A percentile compares a stretch with the other conserved stretches of the same genome.
Conservation (phyloP, 1,140 invertebrate species). For the Drosophila parvula region DNA sequence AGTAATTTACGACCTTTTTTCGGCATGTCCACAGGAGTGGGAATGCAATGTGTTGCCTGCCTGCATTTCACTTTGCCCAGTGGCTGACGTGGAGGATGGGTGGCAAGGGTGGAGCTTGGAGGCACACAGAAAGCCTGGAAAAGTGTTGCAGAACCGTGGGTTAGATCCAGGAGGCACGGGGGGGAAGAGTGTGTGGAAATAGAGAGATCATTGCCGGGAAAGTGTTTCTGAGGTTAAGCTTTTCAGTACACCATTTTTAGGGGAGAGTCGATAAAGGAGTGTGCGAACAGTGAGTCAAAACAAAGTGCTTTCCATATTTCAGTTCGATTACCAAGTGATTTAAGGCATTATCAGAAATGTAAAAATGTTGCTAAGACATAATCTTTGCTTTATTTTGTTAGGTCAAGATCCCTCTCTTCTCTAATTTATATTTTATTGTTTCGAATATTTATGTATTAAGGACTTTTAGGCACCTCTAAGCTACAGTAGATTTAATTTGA, state of each 20-base stretch:
- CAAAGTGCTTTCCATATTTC: not conserved
- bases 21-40: constrained; percentile 58
- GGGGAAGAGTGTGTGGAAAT: not conserved
- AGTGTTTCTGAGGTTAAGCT: constrained; percentile 57
- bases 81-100: constrained; percentile 18
- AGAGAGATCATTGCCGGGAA: constrained; percentile 54
- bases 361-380: not conserved
- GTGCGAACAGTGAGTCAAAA: constrained; percentile 3
- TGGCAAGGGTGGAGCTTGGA: constrained; percentile 10
- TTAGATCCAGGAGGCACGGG: not conserved
- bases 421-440: not conserved
- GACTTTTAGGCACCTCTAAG: not conserved
- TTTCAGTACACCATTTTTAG: constrained; percentile 34
- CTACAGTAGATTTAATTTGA: not conserved
- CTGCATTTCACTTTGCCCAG: constrained; percentile 58
- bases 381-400: too few species aligned
- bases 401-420: too few species aligned
- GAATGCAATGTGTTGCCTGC: constrained; percentile 74
- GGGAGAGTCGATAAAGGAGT: not conserved
- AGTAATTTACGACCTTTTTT: constrained; percentile 82
- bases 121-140: constrained; percentile 2
- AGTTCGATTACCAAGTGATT: not conserved
- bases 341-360: not conserved
- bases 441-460: not conserved
- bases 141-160: constrained; percentile 51